These are phyloP conservation scores for Eilema griseolum DNA, from an alignment of 2,888 invertebrate species.

Conservation along the genomic window DNA sequence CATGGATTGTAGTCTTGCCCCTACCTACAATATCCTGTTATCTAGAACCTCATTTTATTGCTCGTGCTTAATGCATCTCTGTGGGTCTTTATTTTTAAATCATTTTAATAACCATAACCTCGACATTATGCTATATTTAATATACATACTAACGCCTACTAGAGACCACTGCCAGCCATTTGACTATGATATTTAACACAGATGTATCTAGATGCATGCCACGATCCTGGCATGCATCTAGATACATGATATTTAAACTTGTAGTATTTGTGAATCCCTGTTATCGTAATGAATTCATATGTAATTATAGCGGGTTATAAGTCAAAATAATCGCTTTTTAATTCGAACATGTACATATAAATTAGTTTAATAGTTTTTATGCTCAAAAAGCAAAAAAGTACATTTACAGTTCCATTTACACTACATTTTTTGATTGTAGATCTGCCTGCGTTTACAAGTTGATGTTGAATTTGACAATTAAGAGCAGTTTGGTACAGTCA, in stretches of 20 bases:
- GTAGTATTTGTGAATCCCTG: not conserved
- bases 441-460: not conserved
- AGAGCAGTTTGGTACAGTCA: not conserved
- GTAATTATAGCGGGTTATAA: not conserved
- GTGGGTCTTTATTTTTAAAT: not conserved
- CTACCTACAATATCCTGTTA: conserved; percentile 49
- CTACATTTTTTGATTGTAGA: not conserved
- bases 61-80: not conserved
- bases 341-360: not conserved
- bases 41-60: conserved; percentile 28
- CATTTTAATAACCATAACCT: no score
- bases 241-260: not conserved
- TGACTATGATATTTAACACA: no score
- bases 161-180: no score
- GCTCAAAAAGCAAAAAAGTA: not conserved
- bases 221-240: no score
- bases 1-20: conserved; percentile 28
- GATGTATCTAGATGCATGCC: no score
- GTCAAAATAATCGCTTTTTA: not conserved
- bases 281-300: not conserved
- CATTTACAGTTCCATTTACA: not conserved
- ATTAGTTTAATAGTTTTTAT: not conserved
- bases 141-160: no score
- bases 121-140: no score
- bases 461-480: not conserved